phyloP scores from a whole-genome alignment of 2,797 vertebrate species.

The Smutsia temminckii region DNA sequence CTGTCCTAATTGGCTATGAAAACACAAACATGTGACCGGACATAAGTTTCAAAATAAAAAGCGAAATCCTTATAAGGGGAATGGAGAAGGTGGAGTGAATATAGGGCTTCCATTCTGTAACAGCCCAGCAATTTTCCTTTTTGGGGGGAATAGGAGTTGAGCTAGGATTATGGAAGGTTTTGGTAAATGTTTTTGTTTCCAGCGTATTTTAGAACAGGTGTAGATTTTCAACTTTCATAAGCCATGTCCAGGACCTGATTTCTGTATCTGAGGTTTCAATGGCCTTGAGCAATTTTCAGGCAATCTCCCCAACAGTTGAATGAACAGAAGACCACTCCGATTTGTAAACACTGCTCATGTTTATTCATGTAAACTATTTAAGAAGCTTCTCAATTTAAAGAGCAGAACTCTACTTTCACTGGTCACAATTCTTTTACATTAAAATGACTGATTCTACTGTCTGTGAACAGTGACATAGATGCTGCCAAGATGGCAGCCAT shows the following conservation, averaged over 20 bases:
- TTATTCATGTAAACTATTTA: neutral
- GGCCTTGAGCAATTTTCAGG: neutral
- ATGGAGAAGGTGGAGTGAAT: neutral
- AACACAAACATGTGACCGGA: neutral
- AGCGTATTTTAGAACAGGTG: neutral
- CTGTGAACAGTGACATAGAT: neutral
- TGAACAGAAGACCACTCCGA: accelerated
- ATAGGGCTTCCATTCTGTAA: neutral
- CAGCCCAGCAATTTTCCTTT: neutral
- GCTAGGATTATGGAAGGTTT: neutral
- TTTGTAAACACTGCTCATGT: neutral
- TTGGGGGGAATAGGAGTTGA: neutral
- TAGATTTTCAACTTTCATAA: neutral
- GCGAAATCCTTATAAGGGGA: neutral
- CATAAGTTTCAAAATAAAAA: neutral
- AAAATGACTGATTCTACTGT: neutral
- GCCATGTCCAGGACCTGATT: neutral
- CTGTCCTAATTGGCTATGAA: neutral
- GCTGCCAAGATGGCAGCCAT: neutral
- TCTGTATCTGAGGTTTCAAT: neutral
- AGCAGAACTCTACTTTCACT: neutral
- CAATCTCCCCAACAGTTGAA: neutral
- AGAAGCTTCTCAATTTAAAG: neutral
- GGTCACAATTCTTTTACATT: neutral
- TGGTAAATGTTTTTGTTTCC: neutral